A percentile compares a stretch with the other conserved stretches of the same genome.
phyloP scores from a whole-genome alignment of 2,888 invertebrate genomes.

The Ypsolopha scabrella region DNA sequence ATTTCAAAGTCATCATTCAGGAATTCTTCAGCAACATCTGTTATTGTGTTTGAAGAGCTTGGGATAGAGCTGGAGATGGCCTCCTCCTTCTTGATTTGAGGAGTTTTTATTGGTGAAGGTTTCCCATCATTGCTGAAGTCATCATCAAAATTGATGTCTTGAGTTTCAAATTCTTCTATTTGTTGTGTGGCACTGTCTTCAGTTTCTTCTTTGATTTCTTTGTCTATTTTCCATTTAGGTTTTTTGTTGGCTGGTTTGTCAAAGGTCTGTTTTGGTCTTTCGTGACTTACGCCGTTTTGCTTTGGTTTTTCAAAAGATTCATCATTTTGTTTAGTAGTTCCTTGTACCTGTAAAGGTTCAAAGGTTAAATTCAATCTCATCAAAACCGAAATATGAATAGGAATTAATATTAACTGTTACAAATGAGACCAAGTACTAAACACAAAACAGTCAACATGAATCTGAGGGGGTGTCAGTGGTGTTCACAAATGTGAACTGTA shows the following conservation, averaged over 20 bases:
- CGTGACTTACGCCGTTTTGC: not conserved
- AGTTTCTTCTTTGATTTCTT: slow-evolving; percentile 51
- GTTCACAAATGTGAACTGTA: too few relatives aligned
- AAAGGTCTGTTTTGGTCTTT: slow-evolving; percentile 4
- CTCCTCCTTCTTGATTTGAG: slow-evolving; percentile 9
- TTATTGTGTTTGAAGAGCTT: slow-evolving; percentile 33
- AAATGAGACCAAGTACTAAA: not conserved
- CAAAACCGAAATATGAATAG: not conserved
- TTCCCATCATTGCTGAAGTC: slow-evolving; percentile 48
- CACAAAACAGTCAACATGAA: too few relatives aligned
- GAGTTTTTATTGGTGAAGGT: slow-evolving; percentile 12
- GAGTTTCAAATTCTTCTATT: slow-evolving; percentile 59
- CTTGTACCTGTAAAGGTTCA: not conserved
- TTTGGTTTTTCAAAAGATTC: not conserved
- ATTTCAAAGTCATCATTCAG: slow-evolving; percentile 59
- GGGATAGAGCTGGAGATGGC: slow-evolving; percentile 17
- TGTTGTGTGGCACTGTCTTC: slow-evolving; percentile 53
- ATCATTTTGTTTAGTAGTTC: not conserved
- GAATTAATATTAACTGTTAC: not conserved
- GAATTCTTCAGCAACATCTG: slow-evolving; percentile 57
- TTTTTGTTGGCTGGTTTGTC: slow-evolving; percentile 23
- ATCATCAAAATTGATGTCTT: slow-evolving; percentile 55
- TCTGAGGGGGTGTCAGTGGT: too few relatives aligned
- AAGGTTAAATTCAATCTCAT: not conserved
- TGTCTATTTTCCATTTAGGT: slow-evolving; percentile 53